Evolutionary conservation across 2,888 invertebrate species (phyloP).

Genomic region (Steinernema carpocapsae): DNA sequence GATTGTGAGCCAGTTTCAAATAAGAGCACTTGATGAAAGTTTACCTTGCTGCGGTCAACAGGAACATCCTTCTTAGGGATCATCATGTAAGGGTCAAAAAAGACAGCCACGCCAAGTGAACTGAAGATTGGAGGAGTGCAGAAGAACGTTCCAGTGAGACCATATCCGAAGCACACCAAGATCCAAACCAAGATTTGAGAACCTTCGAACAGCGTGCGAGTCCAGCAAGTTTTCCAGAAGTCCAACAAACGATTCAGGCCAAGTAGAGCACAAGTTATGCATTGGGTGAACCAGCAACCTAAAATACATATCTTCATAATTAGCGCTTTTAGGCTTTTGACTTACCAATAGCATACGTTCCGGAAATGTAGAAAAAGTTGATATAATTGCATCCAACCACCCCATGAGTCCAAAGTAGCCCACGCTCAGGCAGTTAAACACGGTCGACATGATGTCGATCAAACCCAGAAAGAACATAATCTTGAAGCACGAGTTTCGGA

Average conservation of each 20-base stretch:
- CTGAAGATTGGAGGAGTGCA: slow-evolving; percentile 7
- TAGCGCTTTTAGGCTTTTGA: neutral
- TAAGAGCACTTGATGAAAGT: neutral
- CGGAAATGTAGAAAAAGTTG: neutral
- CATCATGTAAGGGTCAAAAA: neutral
- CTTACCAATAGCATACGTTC: neutral
- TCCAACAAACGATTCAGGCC: neutral
- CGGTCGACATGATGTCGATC: neutral
- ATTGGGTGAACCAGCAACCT: slow-evolving; percentile 7
- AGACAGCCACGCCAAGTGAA: neutral
- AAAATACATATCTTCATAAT: neutral
- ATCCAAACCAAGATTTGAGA: neutral
- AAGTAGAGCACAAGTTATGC: neutral
- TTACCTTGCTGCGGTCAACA: neutral
- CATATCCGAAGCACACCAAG: neutral
- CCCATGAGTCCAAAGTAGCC: neutral
- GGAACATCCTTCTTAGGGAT: neutral
- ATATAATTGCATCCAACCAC: slow-evolving; percentile 1
- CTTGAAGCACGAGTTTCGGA: neutral
- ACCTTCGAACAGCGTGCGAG: neutral
- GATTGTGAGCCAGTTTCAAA: too few species aligned
- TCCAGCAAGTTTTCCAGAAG: neutral
- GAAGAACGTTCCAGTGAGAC: neutral
- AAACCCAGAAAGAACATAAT: neutral
- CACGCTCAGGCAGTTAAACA: neutral